phyloP scores from a whole-genome alignment of 2,797 vertebrate species.

The Xenops minutus region DNA sequence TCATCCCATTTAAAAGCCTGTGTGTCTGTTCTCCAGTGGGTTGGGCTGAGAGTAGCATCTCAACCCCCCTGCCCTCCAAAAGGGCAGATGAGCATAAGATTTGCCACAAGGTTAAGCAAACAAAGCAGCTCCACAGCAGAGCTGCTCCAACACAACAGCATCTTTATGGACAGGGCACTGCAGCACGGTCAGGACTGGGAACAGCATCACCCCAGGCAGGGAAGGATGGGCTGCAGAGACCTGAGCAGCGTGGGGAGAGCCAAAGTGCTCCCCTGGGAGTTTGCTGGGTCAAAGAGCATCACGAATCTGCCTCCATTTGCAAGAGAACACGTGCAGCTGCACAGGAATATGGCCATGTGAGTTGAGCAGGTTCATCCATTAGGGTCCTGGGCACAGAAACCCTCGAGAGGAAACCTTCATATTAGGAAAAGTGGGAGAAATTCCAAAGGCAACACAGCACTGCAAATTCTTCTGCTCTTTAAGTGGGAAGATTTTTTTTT shows the following conservation, averaged over 20 bases:
- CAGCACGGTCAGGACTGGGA: not conserved
- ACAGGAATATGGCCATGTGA: fast-evolving
- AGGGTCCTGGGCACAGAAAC: not conserved
- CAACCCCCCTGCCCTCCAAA: not conserved
- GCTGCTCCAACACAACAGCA: not conserved
- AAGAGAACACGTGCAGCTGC: not conserved
- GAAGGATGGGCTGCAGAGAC: not conserved
- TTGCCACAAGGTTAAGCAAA: not conserved
- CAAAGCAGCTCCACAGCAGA: not conserved
- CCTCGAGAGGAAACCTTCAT: not conserved
- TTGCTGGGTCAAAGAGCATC: not conserved
- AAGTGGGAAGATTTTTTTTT: not conserved
- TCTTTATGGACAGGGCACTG: not conserved
- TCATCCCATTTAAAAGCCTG: not conserved
- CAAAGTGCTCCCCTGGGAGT: not conserved
- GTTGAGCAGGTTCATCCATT: not conserved
- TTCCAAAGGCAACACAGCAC: not conserved
- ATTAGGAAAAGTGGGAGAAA: not conserved
- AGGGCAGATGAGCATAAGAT: not conserved
- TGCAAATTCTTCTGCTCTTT: not conserved
- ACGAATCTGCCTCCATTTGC: not conserved
- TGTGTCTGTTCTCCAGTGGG: not conserved
- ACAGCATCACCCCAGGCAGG: not conserved
- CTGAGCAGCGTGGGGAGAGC: fast-evolving
- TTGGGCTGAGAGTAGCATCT: not conserved